Evolutionary conservation across 2,797 vertebrate species (phyloP).

Genomic region (Hoplostethus atlanticus): DNA sequence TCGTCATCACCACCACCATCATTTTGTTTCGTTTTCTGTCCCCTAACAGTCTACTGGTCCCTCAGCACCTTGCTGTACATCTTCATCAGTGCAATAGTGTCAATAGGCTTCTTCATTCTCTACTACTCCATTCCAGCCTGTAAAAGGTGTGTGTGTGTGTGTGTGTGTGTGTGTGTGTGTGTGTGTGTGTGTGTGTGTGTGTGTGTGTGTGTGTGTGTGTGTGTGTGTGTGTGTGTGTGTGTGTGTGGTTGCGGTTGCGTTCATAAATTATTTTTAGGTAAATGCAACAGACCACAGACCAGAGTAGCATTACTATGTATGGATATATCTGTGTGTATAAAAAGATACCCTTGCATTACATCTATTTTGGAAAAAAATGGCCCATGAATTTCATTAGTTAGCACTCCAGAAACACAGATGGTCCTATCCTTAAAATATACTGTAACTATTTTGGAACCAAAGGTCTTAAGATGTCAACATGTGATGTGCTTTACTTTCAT

Average conservation of each 20-base stretch:
- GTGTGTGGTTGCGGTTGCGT: conserved; percentile 22
- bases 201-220: conserved; percentile 33
- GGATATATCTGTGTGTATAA: too few relatives aligned
- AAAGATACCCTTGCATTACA: too few relatives aligned
- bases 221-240: too few relatives aligned
- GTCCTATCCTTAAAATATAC: background rate
- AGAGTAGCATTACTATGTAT: too few relatives aligned
- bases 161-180: too few relatives aligned
- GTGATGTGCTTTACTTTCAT: too few relatives aligned
- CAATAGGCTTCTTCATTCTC: conserved; percentile 53
- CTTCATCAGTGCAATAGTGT: conserved; percentile 36
- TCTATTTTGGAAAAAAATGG: too few relatives aligned
- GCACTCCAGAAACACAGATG: too few relatives aligned
- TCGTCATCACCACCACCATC: background rate
- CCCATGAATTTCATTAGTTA: too few relatives aligned
- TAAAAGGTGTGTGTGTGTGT: conserved; percentile 61
- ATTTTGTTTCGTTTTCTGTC: conserved; percentile 13
- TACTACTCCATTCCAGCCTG: conserved; percentile 72
- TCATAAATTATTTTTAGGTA: too few relatives aligned
- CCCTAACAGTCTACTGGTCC: conserved; percentile 59
- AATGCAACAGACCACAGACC: too few relatives aligned
- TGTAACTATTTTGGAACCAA: background rate
- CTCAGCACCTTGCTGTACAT: conserved; percentile 55
- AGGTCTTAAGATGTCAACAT: background rate
- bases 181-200: conserved; percentile 14